These are phyloP conservation scores for Brachypteracias leptosomus DNA, from an alignment of 2,113 vertebrate genomes.

Conservation along the genomic window DNA sequence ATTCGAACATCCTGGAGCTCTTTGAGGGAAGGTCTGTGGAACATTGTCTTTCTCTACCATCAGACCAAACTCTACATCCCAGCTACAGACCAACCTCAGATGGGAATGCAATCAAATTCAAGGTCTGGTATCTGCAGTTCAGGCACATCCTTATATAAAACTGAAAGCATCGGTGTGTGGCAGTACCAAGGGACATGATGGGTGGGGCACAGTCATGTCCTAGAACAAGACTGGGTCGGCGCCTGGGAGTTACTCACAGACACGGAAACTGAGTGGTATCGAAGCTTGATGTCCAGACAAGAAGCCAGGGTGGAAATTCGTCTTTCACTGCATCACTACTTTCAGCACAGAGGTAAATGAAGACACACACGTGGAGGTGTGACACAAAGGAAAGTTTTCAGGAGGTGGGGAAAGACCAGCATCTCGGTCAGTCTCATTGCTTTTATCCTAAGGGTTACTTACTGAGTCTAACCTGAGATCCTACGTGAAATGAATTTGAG, in stretches of 20 bases:
- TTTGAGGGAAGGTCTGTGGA: not conserved
- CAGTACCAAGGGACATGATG: rapidly evolving
- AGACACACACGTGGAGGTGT: not conserved
- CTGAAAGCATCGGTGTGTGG: not conserved
- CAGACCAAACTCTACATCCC: not conserved
- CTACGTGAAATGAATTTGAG: not conserved
- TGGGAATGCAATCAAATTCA: not conserved
- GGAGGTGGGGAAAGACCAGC: not conserved
- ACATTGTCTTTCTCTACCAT: not conserved
- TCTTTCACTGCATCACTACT: not conserved
- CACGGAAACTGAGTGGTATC: not conserved
- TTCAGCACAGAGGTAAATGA: conserved; percentile 44
- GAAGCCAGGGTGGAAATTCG: not conserved
- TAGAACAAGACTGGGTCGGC: rapidly evolving
- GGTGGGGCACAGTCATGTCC: not conserved
- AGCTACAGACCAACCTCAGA: not conserved
- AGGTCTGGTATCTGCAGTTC: conserved; percentile 17
- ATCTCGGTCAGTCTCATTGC: not conserved
- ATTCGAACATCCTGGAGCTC: not conserved
- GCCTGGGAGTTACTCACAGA: not conserved
- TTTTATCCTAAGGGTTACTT: not conserved
- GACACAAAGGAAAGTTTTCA: not conserved
- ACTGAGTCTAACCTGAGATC: conserved; percentile 27
- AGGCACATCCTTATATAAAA: conserved; percentile 22
- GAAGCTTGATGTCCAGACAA: not conserved